Evolutionary conservation across 2,888 invertebrate genomes (phyloP).

Genomic region (Blastobasis adustella): DNA sequence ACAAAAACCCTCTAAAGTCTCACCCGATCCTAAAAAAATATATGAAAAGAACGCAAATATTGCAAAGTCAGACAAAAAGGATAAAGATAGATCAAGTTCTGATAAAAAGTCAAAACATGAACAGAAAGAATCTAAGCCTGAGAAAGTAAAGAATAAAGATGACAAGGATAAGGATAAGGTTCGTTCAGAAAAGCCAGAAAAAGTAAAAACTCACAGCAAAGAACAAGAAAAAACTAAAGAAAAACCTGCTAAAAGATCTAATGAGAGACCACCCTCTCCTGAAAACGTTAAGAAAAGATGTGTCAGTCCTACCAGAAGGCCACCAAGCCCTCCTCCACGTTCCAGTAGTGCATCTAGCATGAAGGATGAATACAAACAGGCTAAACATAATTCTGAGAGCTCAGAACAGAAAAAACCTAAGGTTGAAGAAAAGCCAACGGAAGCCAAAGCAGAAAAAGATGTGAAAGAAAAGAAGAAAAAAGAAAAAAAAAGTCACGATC

Average conservation of each 20-base stretch:
- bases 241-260: conserved; percentile 66
- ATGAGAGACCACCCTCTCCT: conserved; percentile 57
- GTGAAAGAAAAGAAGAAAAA: conserved; percentile 73
- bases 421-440: conserved; percentile 67
- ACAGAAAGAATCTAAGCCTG: conserved; percentile 57
- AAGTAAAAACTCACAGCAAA: conserved; percentile 70
- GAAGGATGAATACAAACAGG: conserved; percentile 58
- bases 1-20: conserved; percentile 82
- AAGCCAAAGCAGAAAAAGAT: conserved; percentile 71
- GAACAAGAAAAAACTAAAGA: conserved; percentile 74
- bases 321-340: conserved; percentile 47
- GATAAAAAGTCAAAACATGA: conserved; percentile 69
- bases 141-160: conserved; percentile 62
- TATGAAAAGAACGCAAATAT: conserved; percentile 38
- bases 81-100: conserved; percentile 67
- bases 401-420: conserved; percentile 53
- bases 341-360: conserved; percentile 60
- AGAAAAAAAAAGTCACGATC: conserved; percentile 78
- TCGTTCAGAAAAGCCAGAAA: conserved; percentile 65
- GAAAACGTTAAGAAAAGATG: conserved; percentile 54
- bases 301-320: conserved; percentile 47
- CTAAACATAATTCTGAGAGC: conserved; percentile 42
- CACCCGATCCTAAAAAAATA: conserved; percentile 78
- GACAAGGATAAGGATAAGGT: conserved; percentile 68
- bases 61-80: conserved; percentile 68